Percentiles rank a stretch among this genome's conserved stretches.
Conservation (phyloP, 2,797 vertebrate genomes). For the Macropodus opercularis region DNA sequence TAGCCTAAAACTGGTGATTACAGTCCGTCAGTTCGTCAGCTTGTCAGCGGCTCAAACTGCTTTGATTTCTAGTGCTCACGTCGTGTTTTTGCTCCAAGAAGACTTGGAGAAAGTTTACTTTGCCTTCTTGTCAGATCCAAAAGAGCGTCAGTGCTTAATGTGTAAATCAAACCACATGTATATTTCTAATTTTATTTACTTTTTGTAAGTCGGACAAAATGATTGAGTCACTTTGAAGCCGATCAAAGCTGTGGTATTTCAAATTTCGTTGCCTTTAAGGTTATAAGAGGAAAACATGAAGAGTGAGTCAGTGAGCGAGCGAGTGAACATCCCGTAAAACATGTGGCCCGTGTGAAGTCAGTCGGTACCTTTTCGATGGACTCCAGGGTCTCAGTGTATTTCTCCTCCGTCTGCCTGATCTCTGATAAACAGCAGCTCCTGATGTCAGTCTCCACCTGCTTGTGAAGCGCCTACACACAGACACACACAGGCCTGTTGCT, state of each 20-base stretch:
- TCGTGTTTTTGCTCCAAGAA: background rate
- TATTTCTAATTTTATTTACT: no score
- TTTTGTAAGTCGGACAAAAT: no score
- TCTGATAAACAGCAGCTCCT: conserved; percentile 94
- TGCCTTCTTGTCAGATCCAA: no score
- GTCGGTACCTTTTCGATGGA: conserved; percentile 92
- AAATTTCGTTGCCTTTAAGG: no score
- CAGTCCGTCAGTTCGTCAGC: conserved; percentile 3
- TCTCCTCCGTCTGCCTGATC: conserved; percentile 98
- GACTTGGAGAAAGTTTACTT: conserved; percentile 6
- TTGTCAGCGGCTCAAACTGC: conserved; percentile 13
- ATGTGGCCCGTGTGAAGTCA: background rate
- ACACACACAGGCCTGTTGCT: conserved; percentile 31
- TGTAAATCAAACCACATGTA: no score
- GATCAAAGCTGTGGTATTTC: no score
- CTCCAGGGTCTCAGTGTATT: conserved; percentile 96
- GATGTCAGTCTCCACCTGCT: conserved; percentile 91
- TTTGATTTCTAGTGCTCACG: conserved; percentile 14
- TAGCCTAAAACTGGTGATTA: conserved; percentile 13
- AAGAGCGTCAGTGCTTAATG: no score
- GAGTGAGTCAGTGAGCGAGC: no score
- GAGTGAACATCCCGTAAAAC: no score
- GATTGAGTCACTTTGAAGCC: no score
- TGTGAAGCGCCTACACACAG: conserved; percentile 80
- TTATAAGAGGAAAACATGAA: no score